Evolutionary conservation across 2,888 invertebrate genomes (phyloP), one percentile per base, ranked within the genome.

Genomic region (Andrena praecox): DNA sequence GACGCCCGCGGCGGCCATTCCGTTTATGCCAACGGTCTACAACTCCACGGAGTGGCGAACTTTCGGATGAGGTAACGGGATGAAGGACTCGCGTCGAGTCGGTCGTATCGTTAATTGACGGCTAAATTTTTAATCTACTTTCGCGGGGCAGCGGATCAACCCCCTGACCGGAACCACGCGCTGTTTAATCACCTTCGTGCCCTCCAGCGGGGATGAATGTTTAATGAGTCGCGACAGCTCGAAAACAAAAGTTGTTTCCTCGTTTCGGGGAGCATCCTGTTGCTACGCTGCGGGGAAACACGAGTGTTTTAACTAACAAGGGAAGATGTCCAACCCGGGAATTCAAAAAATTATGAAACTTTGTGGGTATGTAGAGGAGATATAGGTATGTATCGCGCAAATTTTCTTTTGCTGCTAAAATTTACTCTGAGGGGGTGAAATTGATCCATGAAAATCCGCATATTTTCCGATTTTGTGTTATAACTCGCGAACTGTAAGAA

Each of bases 101-200:
- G 48, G 52, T 33, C 27, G 31, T 66, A 72, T 72, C 63, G 27
- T 64, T 66, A 27, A 77, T 8, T 48, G 12, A 12, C 48, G 4
- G 10, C 7, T 35, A 24, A 70, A 76, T 64, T 70, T 64, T 77
- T 66, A 72, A 77, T 16, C 29, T 2, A 56, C 71, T 54, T 78
- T 54, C 42, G 24, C 50, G 20, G 10, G 27, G 12, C 35, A 10
- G 29, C 54, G 42, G 16, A 48, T 54, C 24, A 31, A 71, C 33
- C 42, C 29, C 20, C 16, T 24, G n/a, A 4, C 20, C 6, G 42
- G 12, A 60, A 52, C 33, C 12, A 42, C 52, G 31, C 50, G 48
- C 56, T 48, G 16, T 70, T 71, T 71, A 60, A 60, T 70, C 56
- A 70, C 50, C 71, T 50, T 24, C 56, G 2, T 3, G 6, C 31